Conservation (phyloP, 2,888 invertebrate genomes). For the Pachliopta kotzebuea region DNA sequence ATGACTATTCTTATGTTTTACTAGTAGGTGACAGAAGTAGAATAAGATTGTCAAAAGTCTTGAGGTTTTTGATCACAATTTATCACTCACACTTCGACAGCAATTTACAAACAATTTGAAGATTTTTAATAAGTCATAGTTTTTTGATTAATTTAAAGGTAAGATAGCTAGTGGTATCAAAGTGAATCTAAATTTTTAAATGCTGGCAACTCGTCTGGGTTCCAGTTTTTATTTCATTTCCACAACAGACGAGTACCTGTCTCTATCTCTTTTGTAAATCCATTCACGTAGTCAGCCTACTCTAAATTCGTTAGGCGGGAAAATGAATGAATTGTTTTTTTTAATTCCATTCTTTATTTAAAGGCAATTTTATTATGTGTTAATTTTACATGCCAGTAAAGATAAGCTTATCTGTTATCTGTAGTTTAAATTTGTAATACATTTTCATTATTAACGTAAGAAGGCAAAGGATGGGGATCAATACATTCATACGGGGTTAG, state of each 20-base stretch:
- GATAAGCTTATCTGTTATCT: too few species aligned
- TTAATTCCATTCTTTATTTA: constrained; percentile 1
- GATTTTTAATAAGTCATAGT: not conserved
- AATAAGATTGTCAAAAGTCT: too few species aligned
- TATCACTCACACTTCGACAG: too few species aligned
- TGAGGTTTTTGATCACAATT: too few species aligned
- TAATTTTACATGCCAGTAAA: too few species aligned
- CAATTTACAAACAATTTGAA: not conserved
- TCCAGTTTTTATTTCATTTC: not conserved
- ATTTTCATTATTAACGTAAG: too few species aligned
- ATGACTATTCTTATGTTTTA: too few species aligned
- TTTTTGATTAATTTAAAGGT: not conserved
- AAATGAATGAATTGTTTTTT: constrained; percentile 4
- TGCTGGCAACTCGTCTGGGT: not conserved
- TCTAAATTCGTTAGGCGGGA: constrained; percentile 6
- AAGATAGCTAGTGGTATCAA: not conserved
- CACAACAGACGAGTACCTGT: constrained; percentile 12
- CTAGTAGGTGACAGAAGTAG: too few species aligned
- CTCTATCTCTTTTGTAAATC: constrained; percentile 14
- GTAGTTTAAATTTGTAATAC: too few species aligned
- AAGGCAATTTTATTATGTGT: not conserved
- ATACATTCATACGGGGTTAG: too few species aligned
- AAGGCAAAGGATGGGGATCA: too few species aligned
- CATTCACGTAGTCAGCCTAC: constrained; percentile 16
- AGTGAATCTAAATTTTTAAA: not conserved